Percentiles rank a stretch among this genome's conserved stretches.
These are phyloP conservation scores for Spermophilus dauricus DNA, from an alignment of 2,113 vertebrate genomes.

Conservation along the genomic window DNA sequence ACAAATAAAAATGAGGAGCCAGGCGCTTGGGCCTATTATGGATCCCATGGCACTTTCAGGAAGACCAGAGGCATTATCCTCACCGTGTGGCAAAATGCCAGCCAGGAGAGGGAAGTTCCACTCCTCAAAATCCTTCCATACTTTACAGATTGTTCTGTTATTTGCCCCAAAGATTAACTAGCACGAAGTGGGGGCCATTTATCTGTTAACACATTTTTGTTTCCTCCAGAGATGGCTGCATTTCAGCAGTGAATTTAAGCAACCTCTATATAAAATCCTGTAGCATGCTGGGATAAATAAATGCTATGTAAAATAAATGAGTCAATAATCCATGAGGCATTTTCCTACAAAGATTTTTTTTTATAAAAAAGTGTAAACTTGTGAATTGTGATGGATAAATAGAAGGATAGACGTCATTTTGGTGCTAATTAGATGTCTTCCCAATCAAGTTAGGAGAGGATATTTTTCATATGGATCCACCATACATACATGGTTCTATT, in stretches of 20 bases:
- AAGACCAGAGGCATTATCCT: conserved; percentile 26
- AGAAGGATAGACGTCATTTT: background rate
- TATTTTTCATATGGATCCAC: conserved; percentile 11
- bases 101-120: background rate
- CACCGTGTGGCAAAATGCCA: conserved; percentile 36
- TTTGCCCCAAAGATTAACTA: conserved; percentile 51
- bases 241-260: conserved; percentile 52
- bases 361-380: background rate
- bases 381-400: background rate
- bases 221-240: background rate
- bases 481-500: background rate
- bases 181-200: conserved; percentile 1
- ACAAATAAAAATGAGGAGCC: conserved; percentile 75
- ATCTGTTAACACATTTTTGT: background rate
- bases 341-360: conserved; percentile 11
- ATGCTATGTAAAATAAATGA: background rate
- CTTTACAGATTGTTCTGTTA: conserved; percentile 1
- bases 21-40: background rate
- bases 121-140: conserved; percentile 5
- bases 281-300: background rate
- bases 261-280: background rate
- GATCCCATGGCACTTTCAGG: conserved; percentile 44
- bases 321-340: background rate
- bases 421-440: background rate
- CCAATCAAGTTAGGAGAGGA: background rate